Evolutionary conservation across 2,888 invertebrate genomes (phyloP), one percentile per base, ranked within the genome.

Genomic region (Bombyx huttoni): DNA sequence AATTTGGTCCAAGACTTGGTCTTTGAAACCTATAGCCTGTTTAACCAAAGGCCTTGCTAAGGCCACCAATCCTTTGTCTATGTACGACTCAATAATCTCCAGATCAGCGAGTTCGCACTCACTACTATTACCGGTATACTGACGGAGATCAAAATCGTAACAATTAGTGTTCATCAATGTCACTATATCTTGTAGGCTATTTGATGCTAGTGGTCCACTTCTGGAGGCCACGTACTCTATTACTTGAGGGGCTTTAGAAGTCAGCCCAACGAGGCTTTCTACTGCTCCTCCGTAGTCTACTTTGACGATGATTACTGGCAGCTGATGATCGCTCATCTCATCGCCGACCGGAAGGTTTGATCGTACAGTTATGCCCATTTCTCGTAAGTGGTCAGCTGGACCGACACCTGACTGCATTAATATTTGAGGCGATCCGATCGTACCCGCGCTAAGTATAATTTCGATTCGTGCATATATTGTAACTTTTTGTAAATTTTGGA

Each of bases 401-500:
- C 83, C 84, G 1, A 84, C 56, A 0, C 84, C 84, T 1, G 83
- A 84, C 34, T 75, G 53, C 78, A 78, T 67, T 50, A 84, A 53
- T 52, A 84, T 65, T 46, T 82, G 79, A 8, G 83, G 73, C 0
- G 77, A 75, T 0, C 67, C 78, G 1, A 82, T 56, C 0, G 81
- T 53, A 0, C 84, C 84, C 0, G 83, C 81, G 40, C 77, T 71
- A 9, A 84, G 57, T 8, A 84, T 67, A 0, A 84, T 75, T 56
- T 81, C 82, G n/a, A 59, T 65, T 6, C 54, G 62, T 0, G 75
- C 78, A 52, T 61, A 75, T 1, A 81, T 24, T 0, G 35, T 35
- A 35, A 35, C 48, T 1, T 52, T 54, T 0, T 50, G 12, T 8
- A 56, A 48, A 0, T 53, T 56, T 33, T 62, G 61, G 1, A 61